phyloP scores from a whole-genome alignment of 2,888 invertebrate genomes.

The Lamproptera curius region DNA sequence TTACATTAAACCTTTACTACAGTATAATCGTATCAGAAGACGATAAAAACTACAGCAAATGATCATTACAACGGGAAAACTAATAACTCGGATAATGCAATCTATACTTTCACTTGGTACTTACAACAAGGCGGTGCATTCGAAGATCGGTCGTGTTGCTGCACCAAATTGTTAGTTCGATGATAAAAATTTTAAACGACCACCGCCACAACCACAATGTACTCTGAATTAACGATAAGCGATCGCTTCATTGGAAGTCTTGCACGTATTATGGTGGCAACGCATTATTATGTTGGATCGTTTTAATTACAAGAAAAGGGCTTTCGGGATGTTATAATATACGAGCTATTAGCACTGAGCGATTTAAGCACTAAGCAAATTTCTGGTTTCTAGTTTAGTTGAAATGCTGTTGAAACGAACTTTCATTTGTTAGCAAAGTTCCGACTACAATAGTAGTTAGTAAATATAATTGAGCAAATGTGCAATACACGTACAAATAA shows the following conservation, averaged over 20 bases:
- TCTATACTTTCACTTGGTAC: slow-evolving; percentile 65
- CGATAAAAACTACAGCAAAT: slow-evolving; percentile 38
- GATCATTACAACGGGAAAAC: slow-evolving; percentile 65
- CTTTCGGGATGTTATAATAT: background rate
- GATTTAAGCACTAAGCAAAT: background rate
- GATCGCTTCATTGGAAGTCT: background rate
- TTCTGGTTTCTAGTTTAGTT: too few species aligned
- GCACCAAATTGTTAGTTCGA: slow-evolving; percentile 34
- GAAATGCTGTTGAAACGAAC: too few species aligned
- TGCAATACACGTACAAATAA: too few species aligned
- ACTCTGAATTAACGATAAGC: background rate
- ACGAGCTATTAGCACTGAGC: background rate
- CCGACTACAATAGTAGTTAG: too few species aligned
- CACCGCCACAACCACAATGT: slow-evolving; percentile 22
- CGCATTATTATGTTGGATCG: background rate
- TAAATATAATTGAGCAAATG: too few species aligned
- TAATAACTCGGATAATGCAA: slow-evolving; percentile 67
- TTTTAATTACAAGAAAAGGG: background rate
- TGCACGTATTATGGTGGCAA: background rate
- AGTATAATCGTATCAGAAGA: slow-evolving; percentile 27
- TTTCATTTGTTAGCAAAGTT: too few species aligned
- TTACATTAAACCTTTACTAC: slow-evolving; percentile 16
- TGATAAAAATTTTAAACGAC: slow-evolving; percentile 27
- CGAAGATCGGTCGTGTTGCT: slow-evolving; percentile 39
- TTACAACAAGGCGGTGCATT: slow-evolving; percentile 40